These are phyloP conservation scores for Microctenopoma steveboyesi DNA, from an alignment of 2,797 vertebrate species.

Conservation along the genomic window DNA sequence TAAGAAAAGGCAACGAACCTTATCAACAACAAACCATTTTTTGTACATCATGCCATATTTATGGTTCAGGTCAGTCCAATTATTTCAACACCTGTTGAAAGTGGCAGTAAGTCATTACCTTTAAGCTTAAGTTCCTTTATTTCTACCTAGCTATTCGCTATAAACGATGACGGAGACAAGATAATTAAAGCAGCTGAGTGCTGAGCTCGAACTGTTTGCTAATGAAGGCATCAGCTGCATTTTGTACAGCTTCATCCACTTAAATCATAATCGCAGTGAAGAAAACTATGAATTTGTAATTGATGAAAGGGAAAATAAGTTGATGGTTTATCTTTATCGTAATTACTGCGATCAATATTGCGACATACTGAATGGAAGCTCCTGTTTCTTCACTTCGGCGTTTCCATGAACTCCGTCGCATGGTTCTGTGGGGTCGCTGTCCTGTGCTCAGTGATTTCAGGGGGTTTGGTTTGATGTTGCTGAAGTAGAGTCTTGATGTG, in stretches of 20 bases:
- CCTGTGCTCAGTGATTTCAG: slow-evolving; percentile 8
- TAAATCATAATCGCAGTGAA: background rate
- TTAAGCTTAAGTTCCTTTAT: background rate
- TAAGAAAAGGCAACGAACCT: background rate
- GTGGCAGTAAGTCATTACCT: background rate
- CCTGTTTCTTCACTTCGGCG: background rate
- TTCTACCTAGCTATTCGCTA: background rate
- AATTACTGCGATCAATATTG: too few relatives aligned
- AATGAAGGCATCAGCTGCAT: background rate
- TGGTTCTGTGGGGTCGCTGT: background rate
- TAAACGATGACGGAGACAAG: background rate
- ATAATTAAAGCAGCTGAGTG: background rate
- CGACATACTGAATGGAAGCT: too few relatives aligned
- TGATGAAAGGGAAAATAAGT: too few relatives aligned
- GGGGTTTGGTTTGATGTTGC: slow-evolving; percentile 8
- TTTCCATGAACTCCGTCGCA: background rate
- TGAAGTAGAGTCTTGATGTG: slow-evolving; percentile 16
- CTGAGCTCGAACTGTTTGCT: too few relatives aligned
- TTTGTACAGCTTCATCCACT: background rate
- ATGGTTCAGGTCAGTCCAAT: background rate
- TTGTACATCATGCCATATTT: background rate
- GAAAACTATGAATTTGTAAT: background rate
- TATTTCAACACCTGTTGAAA: background rate
- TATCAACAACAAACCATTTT: background rate
- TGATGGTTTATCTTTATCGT: too few relatives aligned